Percentiles rank a stretch among this genome's conserved stretches.
These are phyloP conservation scores for Halesus radiatus DNA, from an alignment of 1,140 invertebrate species.

Conservation along the genomic window DNA sequence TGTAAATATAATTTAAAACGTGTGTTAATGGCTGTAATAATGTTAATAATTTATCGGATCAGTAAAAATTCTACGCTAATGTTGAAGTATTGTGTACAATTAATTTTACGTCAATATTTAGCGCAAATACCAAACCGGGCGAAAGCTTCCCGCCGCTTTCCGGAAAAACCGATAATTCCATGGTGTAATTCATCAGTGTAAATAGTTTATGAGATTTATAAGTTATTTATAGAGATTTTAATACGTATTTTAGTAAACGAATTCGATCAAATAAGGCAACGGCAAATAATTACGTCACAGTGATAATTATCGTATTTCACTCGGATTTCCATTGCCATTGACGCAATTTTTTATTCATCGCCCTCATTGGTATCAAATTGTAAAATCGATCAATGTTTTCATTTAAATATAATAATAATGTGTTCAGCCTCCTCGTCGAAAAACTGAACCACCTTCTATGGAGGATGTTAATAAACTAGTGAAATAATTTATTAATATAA, in stretches of 20 bases:
- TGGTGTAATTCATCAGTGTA: conserved; percentile 50
- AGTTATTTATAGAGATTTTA: conserved; percentile 55
- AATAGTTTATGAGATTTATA: conserved; percentile 53
- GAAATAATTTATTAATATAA: too few species aligned
- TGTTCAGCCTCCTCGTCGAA: too few species aligned
- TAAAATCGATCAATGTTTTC: too few species aligned
- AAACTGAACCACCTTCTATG: too few species aligned
- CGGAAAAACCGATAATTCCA: conserved; percentile 55
- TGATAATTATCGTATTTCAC: too few species aligned
- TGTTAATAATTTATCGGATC: conserved; percentile 41
- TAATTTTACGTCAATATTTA: conserved; percentile 28
- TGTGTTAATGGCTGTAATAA: conserved; percentile 40
- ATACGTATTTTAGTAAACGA: conserved; percentile 31
- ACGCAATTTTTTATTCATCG: too few species aligned
- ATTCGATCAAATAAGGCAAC: neutral
- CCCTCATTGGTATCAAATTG: too few species aligned
- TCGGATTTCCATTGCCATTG: too few species aligned
- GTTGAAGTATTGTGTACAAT: conserved; percentile 14
- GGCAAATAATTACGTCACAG: neutral
- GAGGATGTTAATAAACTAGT: too few species aligned
- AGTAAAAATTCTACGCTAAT: conserved; percentile 37
- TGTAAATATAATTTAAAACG: conserved; percentile 29
- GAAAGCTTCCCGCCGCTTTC: conserved; percentile 44
- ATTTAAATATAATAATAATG: too few species aligned
- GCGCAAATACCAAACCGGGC: conserved; percentile 47